Evolutionary conservation across 1,140 invertebrate species (phyloP), one percentile per base, ranked within the genome.

Genomic region (Magallana gigas): DNA sequence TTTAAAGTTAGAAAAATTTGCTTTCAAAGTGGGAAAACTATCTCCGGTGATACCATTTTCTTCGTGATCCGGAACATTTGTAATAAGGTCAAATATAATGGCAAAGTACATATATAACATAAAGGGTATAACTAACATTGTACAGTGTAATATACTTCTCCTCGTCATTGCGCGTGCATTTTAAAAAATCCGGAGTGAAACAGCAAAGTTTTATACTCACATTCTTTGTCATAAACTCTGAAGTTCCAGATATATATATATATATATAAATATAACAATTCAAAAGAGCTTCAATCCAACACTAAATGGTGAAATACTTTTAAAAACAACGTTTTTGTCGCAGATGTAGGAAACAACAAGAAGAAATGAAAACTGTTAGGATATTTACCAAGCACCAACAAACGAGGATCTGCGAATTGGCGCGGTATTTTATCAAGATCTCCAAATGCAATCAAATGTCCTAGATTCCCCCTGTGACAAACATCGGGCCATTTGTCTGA

Each of bases 391-490:
- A 76, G 12, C 36, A 29, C 2, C 9, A 8, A 29, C 23, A 29
- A 29, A 76, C 12, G 8, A 14, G 60, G 60, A 76, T 9, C 23
- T 29, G 36, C 23, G 23, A 23, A 64, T 64, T 29, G 8, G 23
- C 68, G 16, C 36, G 68, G 11, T 29, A 29, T 29, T 48, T 29
- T 76, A 76, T 76, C 68, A 23, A 76, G 68, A 12, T 76, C 11
- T 76, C 68, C 68, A 76, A 76, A 76, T 36, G 68, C 18, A 76
- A 76, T 76, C 68, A 36, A 71, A 71, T 23, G 29, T 29, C 68
- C 23, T 11, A 29, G 68, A 29, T 29, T 9, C 68, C 68, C 68
- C 23, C 18, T 76, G 68, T 76, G 68, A 76, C 68, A 76, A 76
- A 76, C 23, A 11, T 29, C 8, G 68, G 60, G 23, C 68, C 68